Evolutionary conservation across 2,888 invertebrate species (phyloP).

Genomic region (Metellina segmentata): DNA sequence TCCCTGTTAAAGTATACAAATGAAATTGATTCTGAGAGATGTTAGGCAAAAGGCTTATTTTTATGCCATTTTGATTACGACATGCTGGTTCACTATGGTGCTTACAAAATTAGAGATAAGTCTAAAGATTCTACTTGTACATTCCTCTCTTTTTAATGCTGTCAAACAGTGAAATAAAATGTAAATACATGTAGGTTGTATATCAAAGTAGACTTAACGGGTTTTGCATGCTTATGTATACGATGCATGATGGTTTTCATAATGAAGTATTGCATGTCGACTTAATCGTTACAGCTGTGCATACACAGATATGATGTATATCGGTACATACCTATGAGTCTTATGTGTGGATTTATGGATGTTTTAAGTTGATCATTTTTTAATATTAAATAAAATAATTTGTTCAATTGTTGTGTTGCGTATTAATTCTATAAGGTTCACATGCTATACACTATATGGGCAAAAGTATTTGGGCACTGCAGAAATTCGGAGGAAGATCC

Average conservation of each 20-base stretch:
- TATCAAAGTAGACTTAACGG: conserved; percentile 57
- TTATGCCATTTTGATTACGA: conserved; percentile 44
- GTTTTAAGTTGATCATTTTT: conserved; percentile 67
- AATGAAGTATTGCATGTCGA: conserved; percentile 66
- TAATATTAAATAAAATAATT: conserved; percentile 66
- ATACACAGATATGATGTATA: conserved; percentile 40
- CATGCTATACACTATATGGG: no score
- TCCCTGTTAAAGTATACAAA: no score
- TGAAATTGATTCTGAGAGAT: no score
- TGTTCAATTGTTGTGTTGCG: conserved; percentile 19
- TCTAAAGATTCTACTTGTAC: conserved; percentile 33
- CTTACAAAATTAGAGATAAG: conserved; percentile 53
- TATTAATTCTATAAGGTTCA: background rate
- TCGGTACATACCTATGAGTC: conserved; percentile 14
- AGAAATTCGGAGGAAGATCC: no score
- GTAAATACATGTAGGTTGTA: conserved; percentile 51
- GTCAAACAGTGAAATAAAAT: conserved; percentile 42
- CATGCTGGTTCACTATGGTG: conserved; percentile 75
- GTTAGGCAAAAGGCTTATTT: background rate
- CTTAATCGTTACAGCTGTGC: conserved; percentile 39
- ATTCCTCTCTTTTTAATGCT: conserved; percentile 50
- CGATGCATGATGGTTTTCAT: conserved; percentile 64
- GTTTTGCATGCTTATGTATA: conserved; percentile 63
- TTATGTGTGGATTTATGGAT: conserved; percentile 61
- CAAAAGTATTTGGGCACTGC: no score